phyloP scores from a whole-genome alignment of 1,140 invertebrate genomes.

The Brevipalpus yothersi region DNA sequence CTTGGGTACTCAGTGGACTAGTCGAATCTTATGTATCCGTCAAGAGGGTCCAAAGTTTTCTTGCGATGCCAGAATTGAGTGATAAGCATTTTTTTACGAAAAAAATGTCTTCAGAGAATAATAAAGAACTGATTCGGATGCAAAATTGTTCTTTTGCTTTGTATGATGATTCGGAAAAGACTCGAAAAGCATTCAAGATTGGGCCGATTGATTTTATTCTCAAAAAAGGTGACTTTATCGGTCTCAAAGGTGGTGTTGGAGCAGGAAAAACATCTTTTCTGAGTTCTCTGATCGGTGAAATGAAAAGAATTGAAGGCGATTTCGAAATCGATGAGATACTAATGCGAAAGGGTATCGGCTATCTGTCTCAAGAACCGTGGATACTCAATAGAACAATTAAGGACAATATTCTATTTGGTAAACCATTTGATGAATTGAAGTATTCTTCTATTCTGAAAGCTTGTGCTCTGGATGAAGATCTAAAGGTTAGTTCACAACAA shows the following conservation, averaged over 20 bases:
- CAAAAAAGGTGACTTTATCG: slow-evolving; percentile 11
- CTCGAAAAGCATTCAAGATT: slow-evolving; percentile 5
- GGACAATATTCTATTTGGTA: slow-evolving; percentile 82
- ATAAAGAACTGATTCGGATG: background rate
- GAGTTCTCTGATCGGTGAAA: slow-evolving; percentile 22
- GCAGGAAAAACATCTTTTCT: slow-evolving; percentile 21
- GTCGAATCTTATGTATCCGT: slow-evolving; percentile 36
- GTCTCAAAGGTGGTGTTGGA: slow-evolving; percentile 23
- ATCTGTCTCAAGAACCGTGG: slow-evolving; percentile 74
- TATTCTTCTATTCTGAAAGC: slow-evolving; percentile 53
- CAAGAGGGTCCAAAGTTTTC: slow-evolving; percentile 47
- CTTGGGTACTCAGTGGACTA: slow-evolving; percentile 90
- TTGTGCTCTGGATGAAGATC: slow-evolving; percentile 53
- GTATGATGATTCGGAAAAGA: slow-evolving; percentile 16
- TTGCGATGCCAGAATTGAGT: slow-evolving; percentile 37
- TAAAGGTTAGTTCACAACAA: slow-evolving; percentile 17
- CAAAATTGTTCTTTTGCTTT: slow-evolving; percentile 20
- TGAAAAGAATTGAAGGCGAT: slow-evolving; percentile 9
- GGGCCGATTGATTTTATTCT: slow-evolving; percentile 13
- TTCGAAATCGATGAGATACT: background rate
- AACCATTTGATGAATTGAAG: slow-evolving; percentile 40
- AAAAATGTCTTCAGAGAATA: background rate
- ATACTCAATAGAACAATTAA: slow-evolving; percentile 61
- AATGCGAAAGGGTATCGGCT: slow-evolving; percentile 29
- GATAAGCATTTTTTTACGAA: slow-evolving; percentile 22